Evolutionary conservation across 2,113 vertebrate species (phyloP), one percentile per base, ranked within the genome.

Genomic region (Oostethus manadensis): DNA sequence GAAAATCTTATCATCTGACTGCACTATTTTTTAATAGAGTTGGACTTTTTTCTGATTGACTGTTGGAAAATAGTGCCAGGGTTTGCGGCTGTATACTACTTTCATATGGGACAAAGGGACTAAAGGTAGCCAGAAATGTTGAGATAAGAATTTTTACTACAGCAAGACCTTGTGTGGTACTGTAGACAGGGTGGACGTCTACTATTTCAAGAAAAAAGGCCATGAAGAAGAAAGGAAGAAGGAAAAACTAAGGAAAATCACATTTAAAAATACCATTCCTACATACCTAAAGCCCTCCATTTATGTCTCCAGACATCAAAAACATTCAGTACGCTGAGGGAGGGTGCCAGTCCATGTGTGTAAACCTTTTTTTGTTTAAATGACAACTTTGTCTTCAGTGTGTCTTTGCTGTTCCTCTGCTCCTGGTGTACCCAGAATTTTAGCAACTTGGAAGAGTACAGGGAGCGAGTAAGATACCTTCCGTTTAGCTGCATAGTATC

Each of bases 311-410:
- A 51, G 56, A 80, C 69, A 72, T 66, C 54, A 66, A 62, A 72
- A 66, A 60, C 64, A 20, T 22, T 72, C 66, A 74, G 71, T 66
- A 70, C 51, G 80, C 77, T 81, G 76, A 53, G 80, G 26, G 59
- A 71, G 60, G 15, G 58, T n/a, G 29, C 40, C 26, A 45, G 58
- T 70, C 58, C 23, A 56, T 58, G 64, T 62, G 54, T 62, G 56
- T 55, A 65, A 46, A 17, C 42, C 68, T 79, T 61, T 60, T 63
- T 64, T 55, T 66, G 54, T 57, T 69, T 64, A 74, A 57, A 77
- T 64, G 48, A 58, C 6, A 21, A 13, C n/a, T 18, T 40, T 56
- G 59, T 55, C 16, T 56, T 51, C 60, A 48, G 69, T 61, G 58
- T 62, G 23, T 45, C 72, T 42, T 42, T 49, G 46, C 42, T 42